These are phyloP conservation scores for Ciconia stormi DNA, from an alignment of 2,113 vertebrate genomes.

Conservation along the genomic window DNA sequence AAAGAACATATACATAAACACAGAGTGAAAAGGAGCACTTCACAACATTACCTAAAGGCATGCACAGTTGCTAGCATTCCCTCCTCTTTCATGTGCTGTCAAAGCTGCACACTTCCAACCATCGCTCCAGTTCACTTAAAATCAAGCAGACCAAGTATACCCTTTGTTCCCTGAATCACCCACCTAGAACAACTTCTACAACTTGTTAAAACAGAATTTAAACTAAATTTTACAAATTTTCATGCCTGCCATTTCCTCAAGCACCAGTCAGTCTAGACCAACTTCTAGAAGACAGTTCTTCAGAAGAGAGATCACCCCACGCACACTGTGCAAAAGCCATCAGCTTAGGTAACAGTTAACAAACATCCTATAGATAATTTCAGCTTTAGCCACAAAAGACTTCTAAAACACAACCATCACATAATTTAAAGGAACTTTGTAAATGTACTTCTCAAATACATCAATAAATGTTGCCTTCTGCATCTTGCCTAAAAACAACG, in stretches of 20 bases:
- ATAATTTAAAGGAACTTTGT: neutral
- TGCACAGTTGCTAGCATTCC: neutral
- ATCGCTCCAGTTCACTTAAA: neutral
- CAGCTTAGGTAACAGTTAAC: neutral
- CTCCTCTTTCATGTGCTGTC: neutral
- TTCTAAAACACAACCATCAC: neutral
- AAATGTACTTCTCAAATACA: neutral
- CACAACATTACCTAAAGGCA: neutral
- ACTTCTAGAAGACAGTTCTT: neutral
- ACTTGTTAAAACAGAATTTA: neutral
- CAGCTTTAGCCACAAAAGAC: neutral
- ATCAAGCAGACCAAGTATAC: neutral
- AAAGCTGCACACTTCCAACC: neutral
- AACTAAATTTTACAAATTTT: neutral
- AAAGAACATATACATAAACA: neutral
- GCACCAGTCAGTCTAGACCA: neutral
- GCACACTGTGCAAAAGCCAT: neutral
- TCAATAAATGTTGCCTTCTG: neutral
- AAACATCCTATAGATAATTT: neutral
- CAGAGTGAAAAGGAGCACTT: neutral
- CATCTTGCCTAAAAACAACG: neutral
- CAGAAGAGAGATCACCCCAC: neutral
- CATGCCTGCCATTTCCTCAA: neutral
- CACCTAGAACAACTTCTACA: neutral
- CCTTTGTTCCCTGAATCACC: neutral